A percentile compares a stretch with the other conserved stretches of the same genome.
Evolutionary conservation across 2,797 vertebrate genomes (phyloP).

Genomic region (Potorous gilbertii): DNA sequence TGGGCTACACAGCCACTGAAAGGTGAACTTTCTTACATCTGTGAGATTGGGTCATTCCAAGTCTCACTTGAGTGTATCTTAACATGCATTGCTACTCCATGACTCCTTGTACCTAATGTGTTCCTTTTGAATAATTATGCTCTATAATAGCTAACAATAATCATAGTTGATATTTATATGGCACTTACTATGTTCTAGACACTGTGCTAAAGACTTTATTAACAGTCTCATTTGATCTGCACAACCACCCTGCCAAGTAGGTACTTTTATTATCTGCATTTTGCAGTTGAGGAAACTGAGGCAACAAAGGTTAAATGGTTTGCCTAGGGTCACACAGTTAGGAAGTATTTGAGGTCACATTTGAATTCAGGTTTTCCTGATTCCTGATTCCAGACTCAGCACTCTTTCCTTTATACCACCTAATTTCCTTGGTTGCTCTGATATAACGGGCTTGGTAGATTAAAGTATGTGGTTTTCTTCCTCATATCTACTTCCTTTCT

Average conservation of each 20-base stretch:
- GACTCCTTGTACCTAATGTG: not conserved
- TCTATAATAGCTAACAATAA: not conserved
- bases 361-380: not conserved
- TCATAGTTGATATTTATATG: not conserved
- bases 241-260: not conserved
- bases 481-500: not conserved
- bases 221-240: not conserved
- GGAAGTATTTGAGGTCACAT: not conserved
- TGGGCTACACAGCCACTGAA: no score
- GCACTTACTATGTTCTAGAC: not conserved
- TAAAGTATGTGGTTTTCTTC: not conserved
- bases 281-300: not conserved
- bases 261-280: not conserved
- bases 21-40: no score
- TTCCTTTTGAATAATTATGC: not conserved
- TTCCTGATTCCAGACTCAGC: not conserved
- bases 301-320: not conserved
- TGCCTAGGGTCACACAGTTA: no score
- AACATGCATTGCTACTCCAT: not conserved
- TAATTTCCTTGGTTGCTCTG: not conserved
- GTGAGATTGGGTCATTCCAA: no score
- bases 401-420: not conserved
- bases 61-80: no score
- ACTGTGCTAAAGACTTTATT: not conserved
- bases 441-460: not conserved